Evolutionary conservation across 2,797 vertebrate genomes (phyloP).

Genomic region (Helarctos malayanus): DNA sequence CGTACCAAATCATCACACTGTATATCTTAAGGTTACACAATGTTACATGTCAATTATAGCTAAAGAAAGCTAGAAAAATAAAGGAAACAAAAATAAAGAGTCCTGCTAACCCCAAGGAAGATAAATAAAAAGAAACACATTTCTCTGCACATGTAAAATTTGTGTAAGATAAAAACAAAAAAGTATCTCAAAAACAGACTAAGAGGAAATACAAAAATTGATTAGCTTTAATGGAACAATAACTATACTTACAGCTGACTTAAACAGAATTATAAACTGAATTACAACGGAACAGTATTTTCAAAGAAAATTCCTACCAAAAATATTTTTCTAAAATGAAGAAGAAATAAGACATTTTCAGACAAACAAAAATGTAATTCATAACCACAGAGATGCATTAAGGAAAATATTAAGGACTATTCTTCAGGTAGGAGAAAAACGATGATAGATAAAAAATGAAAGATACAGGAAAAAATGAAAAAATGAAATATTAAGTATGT

Average conservation of each 20-base stretch:
- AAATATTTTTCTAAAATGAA: background rate
- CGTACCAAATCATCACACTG: background rate
- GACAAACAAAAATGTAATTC: background rate
- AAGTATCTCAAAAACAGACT: background rate
- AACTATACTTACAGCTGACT: background rate
- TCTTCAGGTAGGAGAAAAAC: background rate
- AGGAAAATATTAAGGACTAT: background rate
- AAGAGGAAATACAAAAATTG: background rate
- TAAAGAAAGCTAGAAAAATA: background rate
- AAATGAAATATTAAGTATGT: background rate
- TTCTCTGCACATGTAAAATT: background rate
- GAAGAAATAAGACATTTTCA: background rate
- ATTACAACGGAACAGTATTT: background rate
- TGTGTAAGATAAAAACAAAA: background rate
- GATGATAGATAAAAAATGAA: background rate
- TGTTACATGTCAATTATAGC: background rate
- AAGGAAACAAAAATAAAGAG: background rate
- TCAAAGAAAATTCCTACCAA: background rate
- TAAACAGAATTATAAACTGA: background rate
- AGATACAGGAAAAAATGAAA: background rate
- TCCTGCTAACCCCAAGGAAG: background rate
- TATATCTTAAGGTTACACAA: background rate
- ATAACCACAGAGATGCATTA: background rate
- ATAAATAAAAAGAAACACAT: background rate
- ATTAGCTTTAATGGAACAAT: background rate